Percentiles rank a stretch among this genome's conserved stretches.
phyloP scores from a whole-genome alignment of 2,888 invertebrate species.

The Scaptomyza cyrtandrae region DNA sequence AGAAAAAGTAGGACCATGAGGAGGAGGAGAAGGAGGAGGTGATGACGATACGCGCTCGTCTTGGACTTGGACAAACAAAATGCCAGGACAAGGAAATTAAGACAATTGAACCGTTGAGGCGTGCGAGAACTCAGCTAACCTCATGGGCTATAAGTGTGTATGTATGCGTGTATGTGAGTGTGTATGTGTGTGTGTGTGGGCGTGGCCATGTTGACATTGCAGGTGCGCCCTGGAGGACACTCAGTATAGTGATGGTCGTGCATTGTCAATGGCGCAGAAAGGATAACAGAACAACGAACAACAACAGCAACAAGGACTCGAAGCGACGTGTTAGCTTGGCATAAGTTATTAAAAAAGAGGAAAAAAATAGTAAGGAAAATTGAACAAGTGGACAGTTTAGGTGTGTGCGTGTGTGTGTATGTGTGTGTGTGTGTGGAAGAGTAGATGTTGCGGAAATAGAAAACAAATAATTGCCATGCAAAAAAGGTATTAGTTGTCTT shows the following conservation, averaged over 20 bases:
- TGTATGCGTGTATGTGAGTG: neutral
- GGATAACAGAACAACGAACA: conserved; percentile 65
- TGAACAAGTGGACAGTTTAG: conserved; percentile 14
- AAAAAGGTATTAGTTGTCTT: conserved; percentile 73
- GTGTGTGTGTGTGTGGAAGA: neutral
- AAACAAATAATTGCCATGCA: conserved; percentile 81
- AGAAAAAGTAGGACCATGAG: neutral
- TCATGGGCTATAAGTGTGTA: conserved; percentile 37
- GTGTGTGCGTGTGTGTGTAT: neutral
- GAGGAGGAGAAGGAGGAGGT: neutral
- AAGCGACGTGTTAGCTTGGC: conserved; percentile 73
- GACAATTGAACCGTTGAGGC: conserved; percentile 82
- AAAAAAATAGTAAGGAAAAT: conserved; percentile 44
- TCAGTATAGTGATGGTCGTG: conserved; percentile 49
- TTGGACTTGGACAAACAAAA: conserved; percentile 74
- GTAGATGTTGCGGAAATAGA: conserved; percentile 48
- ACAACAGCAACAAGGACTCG: conserved; percentile 23
- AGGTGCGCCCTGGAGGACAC: conserved; percentile 65
- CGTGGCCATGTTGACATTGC: conserved; percentile 77
- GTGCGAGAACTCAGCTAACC: conserved; percentile 64
- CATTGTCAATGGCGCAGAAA: conserved; percentile 78
- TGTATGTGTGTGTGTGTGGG: conserved; percentile 42
- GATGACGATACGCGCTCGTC: conserved; percentile 52
- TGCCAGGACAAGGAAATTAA: conserved; percentile 80
- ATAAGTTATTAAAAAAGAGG: conserved; percentile 72